phyloP scores from a whole-genome alignment of 2,113 vertebrate genomes.

The Spheniscus mendiculus region DNA sequence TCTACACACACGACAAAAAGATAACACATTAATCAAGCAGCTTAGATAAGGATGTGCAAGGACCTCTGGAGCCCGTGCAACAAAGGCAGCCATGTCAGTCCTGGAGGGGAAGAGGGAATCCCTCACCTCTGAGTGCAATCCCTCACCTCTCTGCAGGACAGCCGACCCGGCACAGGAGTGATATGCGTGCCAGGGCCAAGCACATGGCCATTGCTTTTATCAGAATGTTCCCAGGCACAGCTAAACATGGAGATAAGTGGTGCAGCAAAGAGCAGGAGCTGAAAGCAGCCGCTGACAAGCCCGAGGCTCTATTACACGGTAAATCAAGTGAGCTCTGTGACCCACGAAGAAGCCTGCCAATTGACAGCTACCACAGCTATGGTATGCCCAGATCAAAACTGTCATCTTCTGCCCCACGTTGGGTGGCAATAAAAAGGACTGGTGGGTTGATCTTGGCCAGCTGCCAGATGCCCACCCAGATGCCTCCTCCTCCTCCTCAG shows the following conservation, averaged over 20 bases:
- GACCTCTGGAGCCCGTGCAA: background rate
- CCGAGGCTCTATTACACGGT: background rate
- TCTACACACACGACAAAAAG: background rate
- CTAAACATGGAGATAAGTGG: background rate
- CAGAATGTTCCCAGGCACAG: background rate
- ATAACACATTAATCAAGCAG: background rate
- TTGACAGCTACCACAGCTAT: background rate
- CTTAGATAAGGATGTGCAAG: background rate
- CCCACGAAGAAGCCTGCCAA: fast-evolving
- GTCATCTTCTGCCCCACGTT: background rate
- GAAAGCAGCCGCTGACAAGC: background rate
- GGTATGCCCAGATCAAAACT: background rate
- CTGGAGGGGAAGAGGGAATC: background rate
- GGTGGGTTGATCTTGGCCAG: background rate
- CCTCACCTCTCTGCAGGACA: background rate
- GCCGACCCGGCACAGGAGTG: background rate
- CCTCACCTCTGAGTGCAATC: background rate
- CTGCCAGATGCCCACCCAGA: background rate
- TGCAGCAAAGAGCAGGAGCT: background rate
- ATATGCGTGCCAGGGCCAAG: background rate
- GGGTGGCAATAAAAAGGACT: background rate
- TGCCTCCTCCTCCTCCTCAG: background rate
- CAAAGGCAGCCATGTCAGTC: background rate
- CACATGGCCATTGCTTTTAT: background rate
- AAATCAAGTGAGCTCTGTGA: background rate